Evolutionary conservation across 2,113 vertebrate species (phyloP).

Genomic region (Protomyctophum bolini): DNA sequence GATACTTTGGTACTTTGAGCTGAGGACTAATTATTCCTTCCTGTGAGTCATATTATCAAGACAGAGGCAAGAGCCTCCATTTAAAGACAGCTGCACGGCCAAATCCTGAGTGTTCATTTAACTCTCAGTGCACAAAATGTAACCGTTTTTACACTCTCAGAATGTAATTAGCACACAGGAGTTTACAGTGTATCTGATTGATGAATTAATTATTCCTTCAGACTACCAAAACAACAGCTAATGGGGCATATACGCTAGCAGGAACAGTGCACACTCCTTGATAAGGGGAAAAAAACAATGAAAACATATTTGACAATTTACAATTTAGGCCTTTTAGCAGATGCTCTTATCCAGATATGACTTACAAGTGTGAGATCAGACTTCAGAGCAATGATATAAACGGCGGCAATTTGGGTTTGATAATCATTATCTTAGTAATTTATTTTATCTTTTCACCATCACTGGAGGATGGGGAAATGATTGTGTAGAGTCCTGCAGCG

Average conservation of each 20-base stretch:
- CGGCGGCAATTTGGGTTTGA: too few species aligned
- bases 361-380: too few species aligned
- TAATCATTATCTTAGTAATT: too few species aligned
- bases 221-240: slow-evolving; percentile 35
- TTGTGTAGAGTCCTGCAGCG: slow-evolving; percentile 52
- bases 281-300: too few species aligned
- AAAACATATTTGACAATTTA: too few species aligned
- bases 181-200: neutral
- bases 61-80: slow-evolving; percentile 31
- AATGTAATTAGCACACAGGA: too few species aligned
- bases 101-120: too few species aligned
- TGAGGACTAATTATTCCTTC: slow-evolving; percentile 14
- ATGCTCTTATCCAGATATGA: too few species aligned
- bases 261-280: neutral
- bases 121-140: too few species aligned
- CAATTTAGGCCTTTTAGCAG: too few species aligned
- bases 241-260: slow-evolving; percentile 16
- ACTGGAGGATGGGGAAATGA: slow-evolving; percentile 21
- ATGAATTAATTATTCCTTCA: slow-evolving; percentile 59
- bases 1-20: slow-evolving; percentile 7
- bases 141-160: too few species aligned
- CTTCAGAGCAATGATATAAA: too few species aligned
- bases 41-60: slow-evolving; percentile 11
- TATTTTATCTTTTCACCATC: neutral
- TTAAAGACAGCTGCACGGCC: slow-evolving; percentile 31